Base-by-base conservation (phyloP, 2,113 vertebrate species). In the Machaerirhynchus nigripectus region DNA sequence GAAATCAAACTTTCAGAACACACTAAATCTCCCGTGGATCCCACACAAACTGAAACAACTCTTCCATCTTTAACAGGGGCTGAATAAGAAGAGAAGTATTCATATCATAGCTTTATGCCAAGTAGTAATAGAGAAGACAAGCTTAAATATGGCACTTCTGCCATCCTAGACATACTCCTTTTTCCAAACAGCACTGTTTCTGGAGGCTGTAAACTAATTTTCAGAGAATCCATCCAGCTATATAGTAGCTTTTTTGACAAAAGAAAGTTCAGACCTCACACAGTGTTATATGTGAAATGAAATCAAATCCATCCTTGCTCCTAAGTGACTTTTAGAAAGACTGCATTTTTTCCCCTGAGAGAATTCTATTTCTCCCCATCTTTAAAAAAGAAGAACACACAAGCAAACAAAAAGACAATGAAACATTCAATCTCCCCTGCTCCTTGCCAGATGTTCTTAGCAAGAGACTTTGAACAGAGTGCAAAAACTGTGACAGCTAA, bases 191-290 rank as follows among this genome's bases (percentile, higher is more conserved):
- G 39, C 31, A 37, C 42, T 75, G 47, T 39, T 94, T 67, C 68
- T 87, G 16, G 30, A 87, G 47, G 33, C 31, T 87, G 30, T 26
- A 68, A 63, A 75, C 26, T 67, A 13, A 56, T 77, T 95, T 89
- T 67, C 52, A 89, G 44, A 47, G 15, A 84, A 75, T 33, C 10
- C 33, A 75, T 39, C 39, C 26, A 84, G 46, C 39, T 55, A 80
- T 23, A 20, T 7, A 69, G 37, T 33, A 15, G 30, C 35, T 91
- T 93, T 76, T 79, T 69, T 37, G 21, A 95, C 64, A 87, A 33
- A 68, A 87, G 68, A 73, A 56, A 60, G 11, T 84, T 59, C 71
- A 89, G 87, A 95, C 84, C 87, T 89, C 87, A 74, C 93, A 88
- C 39, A 71, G 27, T 40, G 71, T 70, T 81, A 22, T 11, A 75